Evolutionary conservation across 2,797 vertebrate genomes (phyloP).

Genomic region (Steatocranus sp.): DNA sequence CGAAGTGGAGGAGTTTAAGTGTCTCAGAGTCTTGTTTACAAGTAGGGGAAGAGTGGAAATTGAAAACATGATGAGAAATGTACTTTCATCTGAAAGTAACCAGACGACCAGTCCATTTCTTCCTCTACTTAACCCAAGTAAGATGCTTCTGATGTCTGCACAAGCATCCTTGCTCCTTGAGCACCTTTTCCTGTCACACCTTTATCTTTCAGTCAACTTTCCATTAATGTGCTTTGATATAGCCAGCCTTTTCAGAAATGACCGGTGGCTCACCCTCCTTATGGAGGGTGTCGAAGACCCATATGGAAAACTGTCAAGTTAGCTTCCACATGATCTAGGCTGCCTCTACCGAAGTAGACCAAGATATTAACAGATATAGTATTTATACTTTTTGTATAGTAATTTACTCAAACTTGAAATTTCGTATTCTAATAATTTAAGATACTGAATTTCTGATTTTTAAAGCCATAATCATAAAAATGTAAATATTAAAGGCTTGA

Average conservation of each 20-base stretch:
- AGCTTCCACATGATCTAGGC: not conserved
- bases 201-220: not conserved
- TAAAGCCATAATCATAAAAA: not conserved
- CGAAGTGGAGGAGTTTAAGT: not conserved
- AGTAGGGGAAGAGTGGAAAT: not conserved
- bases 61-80: not conserved
- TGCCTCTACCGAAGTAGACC: not conserved
- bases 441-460: not conserved
- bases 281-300: not conserved
- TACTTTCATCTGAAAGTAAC: not conserved
- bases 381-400: not conserved
- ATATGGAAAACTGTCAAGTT: not conserved
- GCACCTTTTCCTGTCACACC: not conserved
- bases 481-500: not conserved
- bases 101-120: not conserved
- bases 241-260: not conserved
- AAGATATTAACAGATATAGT: not conserved
- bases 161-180: not conserved
- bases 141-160: not conserved
- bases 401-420: not conserved
- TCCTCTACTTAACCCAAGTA: not conserved
- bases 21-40: not conserved
- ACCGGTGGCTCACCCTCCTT: too few relatives aligned
- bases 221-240: not conserved
- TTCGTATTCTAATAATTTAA: not conserved